phyloP scores from a whole-genome alignment of 1,140 invertebrate species.

The Anthonomus grandis region DNA sequence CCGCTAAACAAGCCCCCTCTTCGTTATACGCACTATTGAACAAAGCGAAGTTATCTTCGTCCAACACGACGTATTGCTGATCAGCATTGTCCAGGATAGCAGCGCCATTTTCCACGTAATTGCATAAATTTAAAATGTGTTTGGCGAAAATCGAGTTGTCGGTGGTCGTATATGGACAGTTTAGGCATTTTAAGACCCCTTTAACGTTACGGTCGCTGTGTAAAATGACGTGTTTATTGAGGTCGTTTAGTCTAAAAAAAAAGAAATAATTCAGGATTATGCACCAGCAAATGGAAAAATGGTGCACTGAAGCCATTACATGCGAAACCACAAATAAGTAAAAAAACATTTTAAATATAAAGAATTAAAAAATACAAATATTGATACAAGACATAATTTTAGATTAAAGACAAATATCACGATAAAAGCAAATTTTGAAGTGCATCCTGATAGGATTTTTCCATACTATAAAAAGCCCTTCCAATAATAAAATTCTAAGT shows the following conservation, averaged over 20 bases:
- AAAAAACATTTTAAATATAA: too few relatives aligned
- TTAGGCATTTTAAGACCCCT: conserved; percentile 25
- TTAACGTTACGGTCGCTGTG: conserved; percentile 22
- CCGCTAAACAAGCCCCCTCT: too few relatives aligned
- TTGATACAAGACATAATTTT: not conserved
- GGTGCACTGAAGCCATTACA: too few relatives aligned
- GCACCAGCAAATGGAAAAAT: not conserved
- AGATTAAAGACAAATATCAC: too few relatives aligned
- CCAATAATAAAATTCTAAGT: too few relatives aligned
- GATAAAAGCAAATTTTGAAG: too few relatives aligned
- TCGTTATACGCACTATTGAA: not conserved
- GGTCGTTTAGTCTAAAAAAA: conserved; percentile 23
- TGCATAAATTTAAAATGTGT: conserved; percentile 16
- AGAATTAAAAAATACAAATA: not conserved
- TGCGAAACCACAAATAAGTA: too few relatives aligned
- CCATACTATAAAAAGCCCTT: too few relatives aligned
- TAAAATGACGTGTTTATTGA: conserved; percentile 28
- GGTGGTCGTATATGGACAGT: conserved; percentile 23
- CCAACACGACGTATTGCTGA: not conserved
- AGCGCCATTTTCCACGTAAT: too few relatives aligned
- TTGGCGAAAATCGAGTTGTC: conserved; percentile 5
- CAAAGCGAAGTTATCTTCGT: not conserved
- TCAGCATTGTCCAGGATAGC: not conserved
- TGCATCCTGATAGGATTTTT: too few relatives aligned
- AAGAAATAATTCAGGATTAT: not conserved